Evolutionary conservation across 2,888 invertebrate genomes (phyloP).

Genomic region (Nipponacmea schrenckii): DNA sequence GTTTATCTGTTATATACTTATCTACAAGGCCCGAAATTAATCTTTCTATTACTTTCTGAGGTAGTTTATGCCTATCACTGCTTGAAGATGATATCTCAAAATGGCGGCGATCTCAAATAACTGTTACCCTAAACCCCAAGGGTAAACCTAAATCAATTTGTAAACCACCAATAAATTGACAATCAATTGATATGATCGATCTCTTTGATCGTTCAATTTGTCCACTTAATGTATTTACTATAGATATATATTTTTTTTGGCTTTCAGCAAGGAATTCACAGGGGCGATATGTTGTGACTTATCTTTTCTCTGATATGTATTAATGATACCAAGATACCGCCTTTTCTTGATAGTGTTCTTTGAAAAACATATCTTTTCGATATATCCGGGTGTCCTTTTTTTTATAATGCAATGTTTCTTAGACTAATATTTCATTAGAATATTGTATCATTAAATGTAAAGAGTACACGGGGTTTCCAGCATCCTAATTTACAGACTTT

Average conservation of each 20-base stretch:
- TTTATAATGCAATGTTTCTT: too few species aligned
- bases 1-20: too few species aligned
- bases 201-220: background rate
- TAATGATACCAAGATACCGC: background rate
- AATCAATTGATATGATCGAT: constrained; percentile 1
- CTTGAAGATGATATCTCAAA: background rate
- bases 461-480: too few species aligned
- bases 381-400: too few species aligned
- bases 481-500: too few species aligned
- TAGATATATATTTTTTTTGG: background rate
- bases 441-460: too few species aligned
- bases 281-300: background rate
- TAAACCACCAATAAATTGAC: background rate
- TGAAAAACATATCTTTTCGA: background rate
- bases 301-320: background rate
- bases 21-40: too few species aligned
- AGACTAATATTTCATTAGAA: too few species aligned
- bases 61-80: background rate
- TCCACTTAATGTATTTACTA: background rate
- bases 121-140: background rate
- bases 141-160: background rate
- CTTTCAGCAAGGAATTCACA: background rate
- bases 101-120: background rate
- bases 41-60: too few species aligned
- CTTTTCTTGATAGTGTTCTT: background rate